phyloP scores from a whole-genome alignment of 2,888 invertebrate species.

The Bedellia somnulentella region DNA sequence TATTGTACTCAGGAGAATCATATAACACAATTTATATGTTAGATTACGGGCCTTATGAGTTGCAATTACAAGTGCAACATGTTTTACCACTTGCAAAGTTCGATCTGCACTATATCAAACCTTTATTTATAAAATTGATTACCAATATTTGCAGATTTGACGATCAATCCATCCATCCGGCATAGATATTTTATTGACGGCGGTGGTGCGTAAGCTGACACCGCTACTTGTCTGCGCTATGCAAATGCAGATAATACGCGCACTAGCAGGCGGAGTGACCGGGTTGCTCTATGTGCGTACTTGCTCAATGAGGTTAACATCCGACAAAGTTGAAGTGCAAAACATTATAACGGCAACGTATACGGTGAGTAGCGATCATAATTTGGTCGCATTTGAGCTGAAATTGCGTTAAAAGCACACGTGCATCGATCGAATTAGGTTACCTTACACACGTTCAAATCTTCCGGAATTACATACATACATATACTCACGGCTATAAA shows the following conservation, averaged over 20 bases:
- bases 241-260: constrained; percentile 52
- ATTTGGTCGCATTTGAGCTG: constrained; percentile 35
- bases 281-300: constrained; percentile 36
- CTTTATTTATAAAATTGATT: too few relatives aligned
- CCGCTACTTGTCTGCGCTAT: constrained; percentile 50
- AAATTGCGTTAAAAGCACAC: constrained; percentile 45
- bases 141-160: too few relatives aligned
- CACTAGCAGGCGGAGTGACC: constrained; percentile 40
- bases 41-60: too few relatives aligned
- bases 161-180: too few relatives aligned
- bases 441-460: constrained; percentile 52
- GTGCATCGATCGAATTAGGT: constrained; percentile 45
- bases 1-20: too few relatives aligned
- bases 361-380: constrained; percentile 17
- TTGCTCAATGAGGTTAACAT: constrained; percentile 40
- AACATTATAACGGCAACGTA: constrained; percentile 22
- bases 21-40: too few relatives aligned
- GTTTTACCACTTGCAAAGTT: too few relatives aligned
- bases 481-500: too few relatives aligned
- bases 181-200: constrained; percentile 25
- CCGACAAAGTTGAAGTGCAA: constrained; percentile 31
- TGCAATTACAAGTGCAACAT: too few relatives aligned
- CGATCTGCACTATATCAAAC: too few relatives aligned
- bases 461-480: constrained; percentile 56
- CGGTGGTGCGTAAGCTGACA: constrained; percentile 35